Evolutionary conservation across 2,113 vertebrate genomes (phyloP).

Genomic region (Lycaon pictus): DNA sequence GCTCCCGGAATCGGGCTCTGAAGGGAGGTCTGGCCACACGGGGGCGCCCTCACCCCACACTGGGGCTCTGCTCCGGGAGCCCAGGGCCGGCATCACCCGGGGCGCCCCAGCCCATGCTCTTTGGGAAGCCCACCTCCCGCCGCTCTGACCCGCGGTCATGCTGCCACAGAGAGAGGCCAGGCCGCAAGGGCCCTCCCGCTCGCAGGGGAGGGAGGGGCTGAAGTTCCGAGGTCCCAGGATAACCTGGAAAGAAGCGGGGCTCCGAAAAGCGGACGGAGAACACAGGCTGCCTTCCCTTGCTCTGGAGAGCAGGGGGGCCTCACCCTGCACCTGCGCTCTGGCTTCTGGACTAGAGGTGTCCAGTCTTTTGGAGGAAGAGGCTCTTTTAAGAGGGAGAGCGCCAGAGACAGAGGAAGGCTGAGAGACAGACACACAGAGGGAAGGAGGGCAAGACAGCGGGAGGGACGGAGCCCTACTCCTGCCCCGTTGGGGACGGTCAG

Average conservation of each 20-base stretch:
- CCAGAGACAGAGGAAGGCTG: background rate
- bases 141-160: background rate
- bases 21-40: background rate
- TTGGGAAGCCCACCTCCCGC: background rate
- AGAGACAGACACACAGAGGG: background rate
- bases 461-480: background rate
- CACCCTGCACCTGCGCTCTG: fast-evolving
- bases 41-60: conserved; percentile 26
- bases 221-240: background rate
- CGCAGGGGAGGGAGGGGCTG: too few relatives aligned
- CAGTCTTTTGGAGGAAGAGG: background rate
- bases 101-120: background rate
- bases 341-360: background rate
- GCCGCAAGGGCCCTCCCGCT: background rate
- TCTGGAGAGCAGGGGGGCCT: background rate
- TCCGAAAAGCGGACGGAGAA: background rate
- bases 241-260: background rate
- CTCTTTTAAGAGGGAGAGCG: background rate
- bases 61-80: background rate
- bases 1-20: background rate
- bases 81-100: fast-evolving
- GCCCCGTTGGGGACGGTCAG: background rate
- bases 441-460: background rate
- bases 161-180: background rate
- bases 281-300: too few relatives aligned